Conservation (phyloP, 2,113 vertebrate species). For the Mohoua ochrocephala region DNA sequence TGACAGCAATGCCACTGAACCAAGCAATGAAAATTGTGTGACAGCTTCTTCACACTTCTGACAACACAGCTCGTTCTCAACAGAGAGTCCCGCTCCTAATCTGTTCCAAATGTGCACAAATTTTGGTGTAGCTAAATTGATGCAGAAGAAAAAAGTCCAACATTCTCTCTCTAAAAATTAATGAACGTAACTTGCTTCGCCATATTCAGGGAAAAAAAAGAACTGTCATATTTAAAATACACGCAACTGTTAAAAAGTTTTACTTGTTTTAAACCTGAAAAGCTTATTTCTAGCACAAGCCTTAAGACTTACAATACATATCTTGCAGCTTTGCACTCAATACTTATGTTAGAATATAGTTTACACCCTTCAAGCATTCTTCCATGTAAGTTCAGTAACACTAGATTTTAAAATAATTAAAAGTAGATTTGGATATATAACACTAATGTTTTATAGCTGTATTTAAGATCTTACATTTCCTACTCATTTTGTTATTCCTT, state of each 20-base stretch:
- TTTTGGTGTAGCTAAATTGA: neutral
- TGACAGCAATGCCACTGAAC: neutral
- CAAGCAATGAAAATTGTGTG: neutral
- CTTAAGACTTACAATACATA: neutral
- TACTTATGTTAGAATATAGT: neutral
- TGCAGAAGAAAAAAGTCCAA: neutral
- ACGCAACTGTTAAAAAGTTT: neutral
- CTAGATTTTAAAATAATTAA: neutral
- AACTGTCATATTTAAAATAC: neutral
- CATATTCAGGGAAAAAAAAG: neutral
- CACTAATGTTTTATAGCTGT: neutral
- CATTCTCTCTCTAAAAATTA: neutral
- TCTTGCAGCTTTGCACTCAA: neutral
- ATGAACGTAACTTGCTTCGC: neutral
- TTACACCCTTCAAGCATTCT: neutral
- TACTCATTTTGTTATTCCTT: neutral
- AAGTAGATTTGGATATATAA: neutral
- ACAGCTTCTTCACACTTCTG: neutral
- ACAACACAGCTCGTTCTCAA: neutral
- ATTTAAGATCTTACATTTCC: neutral
- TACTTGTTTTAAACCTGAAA: neutral
- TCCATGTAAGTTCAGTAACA: neutral
- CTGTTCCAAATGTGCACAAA: neutral
- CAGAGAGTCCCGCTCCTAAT: neutral
- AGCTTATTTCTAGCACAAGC: neutral